These are phyloP conservation scores for Chamaetylas fuelleborni DNA, from an alignment of 2,113 vertebrate genomes.

Conservation along the genomic window DNA sequence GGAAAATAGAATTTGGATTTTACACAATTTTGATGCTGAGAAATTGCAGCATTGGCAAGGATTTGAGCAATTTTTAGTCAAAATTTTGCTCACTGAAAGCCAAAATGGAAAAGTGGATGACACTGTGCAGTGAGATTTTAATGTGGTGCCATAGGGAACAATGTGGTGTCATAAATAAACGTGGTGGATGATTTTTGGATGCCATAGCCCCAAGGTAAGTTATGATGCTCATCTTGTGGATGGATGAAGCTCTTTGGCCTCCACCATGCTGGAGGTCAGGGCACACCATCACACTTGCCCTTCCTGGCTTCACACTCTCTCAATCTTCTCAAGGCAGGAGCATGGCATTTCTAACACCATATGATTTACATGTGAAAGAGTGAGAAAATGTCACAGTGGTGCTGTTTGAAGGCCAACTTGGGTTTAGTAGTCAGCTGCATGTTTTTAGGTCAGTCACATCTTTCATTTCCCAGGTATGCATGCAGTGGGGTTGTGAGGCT, in stretches of 20 bases:
- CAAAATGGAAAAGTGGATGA: not conserved
- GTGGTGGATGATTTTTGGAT: not conserved
- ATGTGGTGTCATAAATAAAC: not conserved
- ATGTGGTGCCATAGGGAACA: not conserved
- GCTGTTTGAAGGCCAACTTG: not conserved
- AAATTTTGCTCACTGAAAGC: not conserved
- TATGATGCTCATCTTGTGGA: rapidly evolving
- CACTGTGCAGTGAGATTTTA: not conserved
- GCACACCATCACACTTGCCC: not conserved
- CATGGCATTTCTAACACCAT: not conserved
- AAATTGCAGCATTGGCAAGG: not conserved
- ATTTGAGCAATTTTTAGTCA: not conserved
- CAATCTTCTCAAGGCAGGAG: not conserved
- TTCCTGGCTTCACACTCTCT: not conserved
- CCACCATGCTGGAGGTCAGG: not conserved
- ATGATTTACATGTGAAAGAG: not conserved
- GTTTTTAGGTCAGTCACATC: not conserved
- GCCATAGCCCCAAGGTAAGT: not conserved
- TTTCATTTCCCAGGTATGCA: not conserved
- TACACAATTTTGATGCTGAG: not conserved
- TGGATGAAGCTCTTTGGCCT: not conserved
- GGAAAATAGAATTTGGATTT: not conserved
- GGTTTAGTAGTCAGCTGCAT: not conserved
- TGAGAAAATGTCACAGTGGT: not conserved
- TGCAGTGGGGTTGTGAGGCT: not conserved